Percentiles rank a stretch among this genome's conserved stretches.
phyloP scores from a whole-genome alignment of 2,113 vertebrate genomes.

The Hippoglossus stenolepis region DNA sequence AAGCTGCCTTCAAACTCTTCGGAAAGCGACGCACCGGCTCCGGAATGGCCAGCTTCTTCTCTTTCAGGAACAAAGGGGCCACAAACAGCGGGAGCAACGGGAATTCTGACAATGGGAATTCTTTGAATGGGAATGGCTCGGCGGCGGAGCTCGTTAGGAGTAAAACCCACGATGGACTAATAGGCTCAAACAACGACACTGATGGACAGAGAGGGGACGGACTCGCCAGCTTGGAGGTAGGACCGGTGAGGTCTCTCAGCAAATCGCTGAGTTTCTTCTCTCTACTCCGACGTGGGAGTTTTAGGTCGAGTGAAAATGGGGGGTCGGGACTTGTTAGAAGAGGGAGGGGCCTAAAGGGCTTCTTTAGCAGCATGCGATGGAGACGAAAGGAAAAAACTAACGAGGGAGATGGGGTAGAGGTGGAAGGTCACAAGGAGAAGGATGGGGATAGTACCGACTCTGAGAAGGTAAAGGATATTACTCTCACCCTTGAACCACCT shows the following conservation, averaged over 20 bases:
- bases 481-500: constrained; percentile 79
- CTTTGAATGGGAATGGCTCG: constrained; percentile 72
- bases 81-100: constrained; percentile 75
- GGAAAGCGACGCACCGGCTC: constrained; percentile 89
- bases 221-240: constrained; percentile 67
- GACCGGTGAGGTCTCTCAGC: constrained; percentile 84
- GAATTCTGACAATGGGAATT: constrained; percentile 76
- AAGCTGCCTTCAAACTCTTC: constrained; percentile 96
- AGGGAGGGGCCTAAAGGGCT: constrained; percentile 90
- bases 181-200: constrained; percentile 79
- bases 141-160: constrained; percentile 89
- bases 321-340: constrained; percentile 83
- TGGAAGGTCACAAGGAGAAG: constrained; percentile 73
- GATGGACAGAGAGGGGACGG: constrained; percentile 86
- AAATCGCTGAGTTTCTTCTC: constrained; percentile 97
- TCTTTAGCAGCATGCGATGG: constrained; percentile 94
- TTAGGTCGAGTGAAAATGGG: constrained; percentile 80
- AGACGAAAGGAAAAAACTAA: constrained; percentile 85
- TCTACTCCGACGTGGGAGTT: constrained; percentile 88
- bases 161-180: constrained; percentile 93
- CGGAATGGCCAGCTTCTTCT: constrained; percentile 94
- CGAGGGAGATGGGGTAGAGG: constrained; percentile 76
- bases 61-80: constrained; percentile 91
- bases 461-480: constrained; percentile 83
- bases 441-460: constrained; percentile 73